Conservation (phyloP, 2,888 invertebrate genomes). For the Eupithecia subumbrata region DNA sequence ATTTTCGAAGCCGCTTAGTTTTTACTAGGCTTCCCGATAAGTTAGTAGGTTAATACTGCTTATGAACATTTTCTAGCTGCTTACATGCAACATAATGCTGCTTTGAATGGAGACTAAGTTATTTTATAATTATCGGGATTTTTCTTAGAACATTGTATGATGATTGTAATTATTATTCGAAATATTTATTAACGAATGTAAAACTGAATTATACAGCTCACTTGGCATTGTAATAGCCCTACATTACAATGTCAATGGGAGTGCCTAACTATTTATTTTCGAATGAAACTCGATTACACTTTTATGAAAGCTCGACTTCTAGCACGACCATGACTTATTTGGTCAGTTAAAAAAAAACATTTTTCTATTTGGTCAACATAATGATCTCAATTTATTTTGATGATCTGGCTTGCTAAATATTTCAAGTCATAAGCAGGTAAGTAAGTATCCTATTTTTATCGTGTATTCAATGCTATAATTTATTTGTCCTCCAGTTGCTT, state of each 20-base stretch:
- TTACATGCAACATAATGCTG: not conserved
- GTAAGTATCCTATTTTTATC: not conserved
- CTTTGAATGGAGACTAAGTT: not conserved
- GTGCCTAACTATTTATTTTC: slow-evolving; percentile 28
- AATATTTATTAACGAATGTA: slow-evolving; percentile 31
- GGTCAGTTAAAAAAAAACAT: no score
- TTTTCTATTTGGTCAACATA: no score
- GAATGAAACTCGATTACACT: not conserved
- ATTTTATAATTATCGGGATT: slow-evolving; percentile 10
- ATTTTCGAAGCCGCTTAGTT: slow-evolving; percentile 19
- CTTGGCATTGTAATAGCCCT: slow-evolving; percentile 36
- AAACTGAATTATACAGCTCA: slow-evolving; percentile 41
- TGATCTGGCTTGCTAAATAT: no score
- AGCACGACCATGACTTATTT: not conserved
- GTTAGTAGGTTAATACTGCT: slow-evolving; percentile 10
- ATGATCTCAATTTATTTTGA: no score
- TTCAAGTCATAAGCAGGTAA: no score
- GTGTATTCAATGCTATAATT: no score
- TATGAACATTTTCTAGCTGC: not conserved
- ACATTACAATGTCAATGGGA: slow-evolving; percentile 36
- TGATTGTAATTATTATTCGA: slow-evolving; percentile 23
- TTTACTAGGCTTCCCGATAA: slow-evolving; percentile 9
- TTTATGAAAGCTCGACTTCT: not conserved
- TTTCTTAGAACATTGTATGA: slow-evolving; percentile 20
- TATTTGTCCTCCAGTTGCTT: no score